These are phyloP conservation scores for Chrysochloris asiatica DNA, from an alignment of 2,113 vertebrate genomes.

Conservation along the genomic window DNA sequence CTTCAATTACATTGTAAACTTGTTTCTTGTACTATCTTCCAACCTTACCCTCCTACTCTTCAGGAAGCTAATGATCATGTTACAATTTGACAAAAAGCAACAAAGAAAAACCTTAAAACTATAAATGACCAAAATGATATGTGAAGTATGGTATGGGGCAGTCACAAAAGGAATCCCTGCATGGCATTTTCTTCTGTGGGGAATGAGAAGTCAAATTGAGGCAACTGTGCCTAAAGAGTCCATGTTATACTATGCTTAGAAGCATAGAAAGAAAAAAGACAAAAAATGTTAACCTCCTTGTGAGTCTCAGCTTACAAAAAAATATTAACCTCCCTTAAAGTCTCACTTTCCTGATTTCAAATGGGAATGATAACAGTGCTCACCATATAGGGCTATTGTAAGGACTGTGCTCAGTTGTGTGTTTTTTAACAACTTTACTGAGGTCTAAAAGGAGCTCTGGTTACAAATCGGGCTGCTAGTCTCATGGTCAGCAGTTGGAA, in stretches of 20 bases:
- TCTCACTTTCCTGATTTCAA: background rate
- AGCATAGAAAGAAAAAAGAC: too few species aligned
- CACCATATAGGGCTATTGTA: background rate
- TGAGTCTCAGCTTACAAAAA: background rate
- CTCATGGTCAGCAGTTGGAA: too few species aligned
- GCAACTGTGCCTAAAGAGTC: too few species aligned
- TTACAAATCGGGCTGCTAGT: too few species aligned
- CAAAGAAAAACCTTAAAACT: background rate
- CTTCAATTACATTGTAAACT: background rate
- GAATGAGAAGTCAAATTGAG: too few species aligned
- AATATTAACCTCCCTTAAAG: background rate
- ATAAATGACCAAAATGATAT: background rate
- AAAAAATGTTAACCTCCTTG: background rate
- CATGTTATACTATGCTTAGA: too few species aligned
- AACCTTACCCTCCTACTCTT: background rate
- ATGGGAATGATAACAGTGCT: background rate
- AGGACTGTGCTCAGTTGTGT: background rate
- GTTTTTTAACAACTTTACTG: background rate
- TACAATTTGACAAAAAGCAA: background rate
- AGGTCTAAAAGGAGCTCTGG: background rate
- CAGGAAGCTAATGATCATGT: conserved; percentile 1
- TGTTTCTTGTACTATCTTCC: background rate
- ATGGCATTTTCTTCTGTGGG: too few species aligned
- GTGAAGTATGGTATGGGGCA: background rate
- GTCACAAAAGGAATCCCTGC: background rate